These are phyloP conservation scores for Spialia ferax DNA, from an alignment of 2,888 invertebrate species.

Conservation along the genomic window DNA sequence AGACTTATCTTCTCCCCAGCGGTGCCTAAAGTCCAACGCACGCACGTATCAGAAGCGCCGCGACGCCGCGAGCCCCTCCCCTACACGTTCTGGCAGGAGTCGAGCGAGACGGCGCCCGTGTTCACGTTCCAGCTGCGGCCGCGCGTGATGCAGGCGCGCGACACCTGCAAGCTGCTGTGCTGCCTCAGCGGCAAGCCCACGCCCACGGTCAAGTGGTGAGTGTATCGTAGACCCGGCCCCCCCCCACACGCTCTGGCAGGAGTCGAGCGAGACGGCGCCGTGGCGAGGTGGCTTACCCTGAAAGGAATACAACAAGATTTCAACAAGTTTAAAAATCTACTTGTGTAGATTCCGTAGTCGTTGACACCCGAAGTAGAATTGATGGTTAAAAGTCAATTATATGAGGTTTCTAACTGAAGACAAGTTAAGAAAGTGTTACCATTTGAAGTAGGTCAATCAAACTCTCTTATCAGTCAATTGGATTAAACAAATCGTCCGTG, in stretches of 20 bases:
- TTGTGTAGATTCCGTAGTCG: neutral
- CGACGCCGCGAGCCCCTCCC: constrained; percentile 93
- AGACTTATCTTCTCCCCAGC: constrained; percentile 75
- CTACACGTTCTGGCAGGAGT: constrained; percentile 97
- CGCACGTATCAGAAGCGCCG: constrained; percentile 90
- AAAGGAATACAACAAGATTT: too few species aligned
- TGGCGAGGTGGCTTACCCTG: too few species aligned
- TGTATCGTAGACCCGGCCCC: constrained; percentile 21
- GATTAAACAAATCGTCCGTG: neutral
- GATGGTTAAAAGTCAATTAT: too few species aligned
- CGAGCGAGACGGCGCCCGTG: constrained; percentile 96
- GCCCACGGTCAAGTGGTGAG: constrained; percentile 95
- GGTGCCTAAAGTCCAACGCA: constrained; percentile 91
- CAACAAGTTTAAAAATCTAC: too few species aligned
- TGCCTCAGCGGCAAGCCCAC: constrained; percentile 98
- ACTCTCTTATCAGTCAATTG: neutral
- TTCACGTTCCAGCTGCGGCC: constrained; percentile 99
- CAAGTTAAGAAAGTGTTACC: too few species aligned
- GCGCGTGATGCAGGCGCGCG: constrained; percentile 98
- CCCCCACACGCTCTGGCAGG: too few species aligned
- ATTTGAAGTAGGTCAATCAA: too few species aligned
- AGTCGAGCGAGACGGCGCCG: too few species aligned
- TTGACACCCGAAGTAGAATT: too few species aligned
- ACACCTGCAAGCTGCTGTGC: constrained; percentile 98
- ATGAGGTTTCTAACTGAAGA: too few species aligned